Conservation (phyloP, 2,113 vertebrate genomes). For the Pipra filicauda region DNA sequence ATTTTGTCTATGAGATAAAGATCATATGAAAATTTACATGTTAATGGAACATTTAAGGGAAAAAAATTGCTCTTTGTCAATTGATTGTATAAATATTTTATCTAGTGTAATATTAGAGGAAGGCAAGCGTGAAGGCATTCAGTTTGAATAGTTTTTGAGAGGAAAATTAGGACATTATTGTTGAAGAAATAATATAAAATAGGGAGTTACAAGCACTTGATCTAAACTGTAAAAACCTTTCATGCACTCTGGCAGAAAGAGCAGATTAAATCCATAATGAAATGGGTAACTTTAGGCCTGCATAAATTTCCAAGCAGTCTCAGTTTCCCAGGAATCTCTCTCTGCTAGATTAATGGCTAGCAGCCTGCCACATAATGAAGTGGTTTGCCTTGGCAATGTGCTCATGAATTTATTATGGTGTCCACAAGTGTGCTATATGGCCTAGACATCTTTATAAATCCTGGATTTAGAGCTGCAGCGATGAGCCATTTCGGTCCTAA, state of each 20-base stretch:
- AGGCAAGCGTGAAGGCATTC: conserved; percentile 70
- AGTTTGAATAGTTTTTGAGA: conserved; percentile 63
- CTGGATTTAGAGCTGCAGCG: conserved; percentile 81
- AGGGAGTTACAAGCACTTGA: conserved; percentile 79
- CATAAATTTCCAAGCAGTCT: conserved; percentile 87
- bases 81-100: conserved; percentile 87
- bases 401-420: conserved; percentile 96
- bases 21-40: conserved; percentile 79
- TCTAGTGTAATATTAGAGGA: conserved; percentile 74
- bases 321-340: conserved; percentile 85
- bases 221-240: conserved; percentile 80
- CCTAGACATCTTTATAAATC: conserved; percentile 95
- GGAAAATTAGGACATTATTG: conserved; percentile 75
- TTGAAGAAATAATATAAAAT: conserved; percentile 80
- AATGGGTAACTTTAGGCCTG: conserved; percentile 92
- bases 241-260: conserved; percentile 74
- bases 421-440: conserved; percentile 91
- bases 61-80: conserved; percentile 75
- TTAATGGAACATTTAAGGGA: conserved; percentile 78
- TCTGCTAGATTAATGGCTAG: conserved; percentile 92
- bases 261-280: conserved; percentile 95
- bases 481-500: conserved; percentile 84
- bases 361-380: conserved; percentile 93
- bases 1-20: conserved; percentile 71
- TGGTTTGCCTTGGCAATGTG: conserved; percentile 92